phyloP scores from a whole-genome alignment of 2,797 vertebrate species.

The Acanthurus leucopareius region DNA sequence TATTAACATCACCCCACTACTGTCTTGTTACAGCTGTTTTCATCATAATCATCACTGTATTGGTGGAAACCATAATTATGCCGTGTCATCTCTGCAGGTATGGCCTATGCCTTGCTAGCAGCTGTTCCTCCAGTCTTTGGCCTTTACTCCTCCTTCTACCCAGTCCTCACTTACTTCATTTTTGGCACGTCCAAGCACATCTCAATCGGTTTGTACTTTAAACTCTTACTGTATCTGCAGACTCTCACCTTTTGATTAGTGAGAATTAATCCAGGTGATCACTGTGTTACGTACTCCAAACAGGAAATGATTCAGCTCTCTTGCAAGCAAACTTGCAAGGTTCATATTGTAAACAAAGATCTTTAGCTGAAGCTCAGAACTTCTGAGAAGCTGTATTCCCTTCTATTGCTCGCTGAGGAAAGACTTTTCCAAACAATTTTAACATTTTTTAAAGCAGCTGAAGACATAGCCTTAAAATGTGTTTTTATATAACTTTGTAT shows the following conservation, averaged over 20 bases:
- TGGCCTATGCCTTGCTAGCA: slow-evolving; percentile 91
- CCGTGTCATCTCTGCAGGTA: slow-evolving; percentile 60
- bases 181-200: slow-evolving; percentile 94
- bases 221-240: neutral
- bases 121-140: slow-evolving; percentile 90
- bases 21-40: neutral
- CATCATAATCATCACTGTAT: neutral
- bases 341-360: neutral
- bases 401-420: neutral
- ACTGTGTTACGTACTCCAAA: neutral
- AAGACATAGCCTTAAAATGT: neutral
- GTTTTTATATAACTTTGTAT: neutral
- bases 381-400: neutral
- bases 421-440: neutral
- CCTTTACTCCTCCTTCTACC: slow-evolving; percentile 93
- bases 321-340: neutral
- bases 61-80: neutral
- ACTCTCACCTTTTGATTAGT: neutral
- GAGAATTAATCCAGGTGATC: neutral
- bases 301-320: neutral
- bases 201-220: slow-evolving; percentile 82
- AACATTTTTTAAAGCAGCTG: neutral
- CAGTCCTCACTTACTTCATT: slow-evolving; percentile 92
- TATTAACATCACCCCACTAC: neutral
- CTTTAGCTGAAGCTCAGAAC: neutral